Evolutionary conservation across 2,797 vertebrate genomes (phyloP), one percentile per base, ranked within the genome.

Genomic region (Sebastes minor): DNA sequence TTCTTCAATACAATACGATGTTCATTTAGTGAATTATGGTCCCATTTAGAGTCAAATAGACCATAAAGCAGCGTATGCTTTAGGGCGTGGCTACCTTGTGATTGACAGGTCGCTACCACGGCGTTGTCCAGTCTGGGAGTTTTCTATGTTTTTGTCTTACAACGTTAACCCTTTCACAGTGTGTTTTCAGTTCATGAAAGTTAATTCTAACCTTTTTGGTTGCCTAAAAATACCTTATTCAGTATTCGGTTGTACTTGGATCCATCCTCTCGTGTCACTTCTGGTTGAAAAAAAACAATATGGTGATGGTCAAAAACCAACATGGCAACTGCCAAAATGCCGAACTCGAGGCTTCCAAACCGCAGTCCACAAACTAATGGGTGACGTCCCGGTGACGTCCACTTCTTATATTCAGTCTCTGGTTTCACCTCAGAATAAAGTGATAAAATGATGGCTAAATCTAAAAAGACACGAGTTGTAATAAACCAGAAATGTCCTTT

Each of bases 41-140:
- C 35, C 35, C 35, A 38, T 38, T 1, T 1, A 42, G 38, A 42
- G 38, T 42, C 38, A 42, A 14, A 42, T 42, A 38, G 35, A 38
- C 35, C 35, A 38, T 38, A 38, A 14, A 38, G 35, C 5, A 38
- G 35, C 2, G 12, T 2, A 38, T 38, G 12, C 35, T 38, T 38
- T 14, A 38, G 5, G 0, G 35, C 12, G 35, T 13, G 35, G 35
- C 35, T 38, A 38, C 35, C 13, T 38, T 38, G 1, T 38, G 35
- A 1, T 14, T 38, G 35, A 14, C 35, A 14, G 35, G 13, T 38
- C 12, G 0, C 35, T 13, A 38, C 12, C 35, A 38, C 0, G 35
- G 12, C 35, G 35, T 38, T 38, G 35, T 38, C 1, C 13, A 1
- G 33, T 35, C 11, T 35, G 33, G 13, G 38, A 38, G 38, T 0